Evolutionary conservation across 2,888 invertebrate genomes (phyloP).

Genomic region (Andrena bicolor): DNA sequence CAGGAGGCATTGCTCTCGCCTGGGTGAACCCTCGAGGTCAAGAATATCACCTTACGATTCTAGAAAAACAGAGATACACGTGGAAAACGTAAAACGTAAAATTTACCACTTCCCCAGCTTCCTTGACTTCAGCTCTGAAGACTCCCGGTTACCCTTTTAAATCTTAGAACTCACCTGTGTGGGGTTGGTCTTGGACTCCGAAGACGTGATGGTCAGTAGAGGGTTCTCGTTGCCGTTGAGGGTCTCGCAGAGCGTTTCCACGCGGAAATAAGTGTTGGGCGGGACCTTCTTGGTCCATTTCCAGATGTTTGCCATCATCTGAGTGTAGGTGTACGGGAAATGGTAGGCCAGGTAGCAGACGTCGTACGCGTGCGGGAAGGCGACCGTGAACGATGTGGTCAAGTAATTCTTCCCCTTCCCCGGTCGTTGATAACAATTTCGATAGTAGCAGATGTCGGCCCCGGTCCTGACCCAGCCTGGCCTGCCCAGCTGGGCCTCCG

Average conservation of each 20-base stretch:
- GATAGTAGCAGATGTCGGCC: conserved; percentile 92
- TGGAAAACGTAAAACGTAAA: not conserved
- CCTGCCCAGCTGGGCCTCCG: conserved; percentile 88
- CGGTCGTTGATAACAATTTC: conserved; percentile 90
- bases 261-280: conserved; percentile 87
- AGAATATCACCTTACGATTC: conserved; percentile 90
- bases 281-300: conserved; percentile 87
- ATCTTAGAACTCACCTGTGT: conserved; percentile 85
- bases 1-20: conserved; percentile 95
- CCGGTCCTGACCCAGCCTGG: conserved; percentile 91
- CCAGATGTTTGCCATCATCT: conserved; percentile 90
- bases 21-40: conserved; percentile 94
- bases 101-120: too few relatives aligned
- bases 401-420: conserved; percentile 88
- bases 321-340: conserved; percentile 94
- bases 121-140: too few relatives aligned
- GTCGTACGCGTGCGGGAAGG: conserved; percentile 91
- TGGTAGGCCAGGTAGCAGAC: conserved; percentile 95
- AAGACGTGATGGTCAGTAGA: conserved; percentile 91
- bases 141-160: not conserved
- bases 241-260: conserved; percentile 90
- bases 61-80: conserved; percentile 75
- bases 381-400: conserved; percentile 92
- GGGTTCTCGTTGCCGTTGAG: conserved; percentile 91
- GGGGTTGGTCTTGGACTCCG: conserved; percentile 86